Percentiles rank a stretch among this genome's conserved stretches.
Evolutionary conservation across 2,888 invertebrate genomes (phyloP).

Genomic region (Candidula unifasciata): DNA sequence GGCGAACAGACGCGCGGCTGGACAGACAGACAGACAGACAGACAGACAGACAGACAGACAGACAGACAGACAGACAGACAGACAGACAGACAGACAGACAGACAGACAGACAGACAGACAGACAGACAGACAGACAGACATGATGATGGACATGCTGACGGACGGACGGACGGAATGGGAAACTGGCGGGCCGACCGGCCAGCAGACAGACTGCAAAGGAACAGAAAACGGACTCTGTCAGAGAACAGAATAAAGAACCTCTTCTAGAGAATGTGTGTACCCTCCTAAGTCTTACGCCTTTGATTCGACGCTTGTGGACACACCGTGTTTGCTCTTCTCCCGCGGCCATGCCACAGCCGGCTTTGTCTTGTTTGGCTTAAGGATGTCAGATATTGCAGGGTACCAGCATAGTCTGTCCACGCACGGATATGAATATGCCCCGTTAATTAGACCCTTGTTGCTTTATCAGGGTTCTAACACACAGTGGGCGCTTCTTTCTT

Average conservation of each 20-base stretch:
- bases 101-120: too few relatives aligned
- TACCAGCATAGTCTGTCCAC: not conserved
- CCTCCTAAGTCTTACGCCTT: not conserved
- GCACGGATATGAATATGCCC: not conserved
- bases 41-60: too few relatives aligned
- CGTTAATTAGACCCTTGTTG: not conserved
- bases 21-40: too few relatives aligned
- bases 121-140: too few relatives aligned
- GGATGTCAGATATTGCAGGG: not conserved
- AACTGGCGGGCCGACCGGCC: not conserved
- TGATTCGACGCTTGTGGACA: not conserved
- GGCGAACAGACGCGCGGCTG: too few relatives aligned
- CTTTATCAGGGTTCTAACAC: not conserved
- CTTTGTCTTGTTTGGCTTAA: not conserved
- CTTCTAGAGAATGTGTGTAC: not conserved
- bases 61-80: too few relatives aligned
- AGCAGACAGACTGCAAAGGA: conserved; percentile 26
- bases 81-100: too few relatives aligned
- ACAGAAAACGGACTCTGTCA: not conserved
- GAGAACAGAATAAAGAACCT: not conserved
- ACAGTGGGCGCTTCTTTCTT: not conserved
- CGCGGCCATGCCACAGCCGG: not conserved
- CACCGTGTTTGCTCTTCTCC: not conserved
- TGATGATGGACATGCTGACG: too few relatives aligned
- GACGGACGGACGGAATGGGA: too few relatives aligned